Conservation (phyloP, 2,888 invertebrate species). For the Eurytoma californica region DNA sequence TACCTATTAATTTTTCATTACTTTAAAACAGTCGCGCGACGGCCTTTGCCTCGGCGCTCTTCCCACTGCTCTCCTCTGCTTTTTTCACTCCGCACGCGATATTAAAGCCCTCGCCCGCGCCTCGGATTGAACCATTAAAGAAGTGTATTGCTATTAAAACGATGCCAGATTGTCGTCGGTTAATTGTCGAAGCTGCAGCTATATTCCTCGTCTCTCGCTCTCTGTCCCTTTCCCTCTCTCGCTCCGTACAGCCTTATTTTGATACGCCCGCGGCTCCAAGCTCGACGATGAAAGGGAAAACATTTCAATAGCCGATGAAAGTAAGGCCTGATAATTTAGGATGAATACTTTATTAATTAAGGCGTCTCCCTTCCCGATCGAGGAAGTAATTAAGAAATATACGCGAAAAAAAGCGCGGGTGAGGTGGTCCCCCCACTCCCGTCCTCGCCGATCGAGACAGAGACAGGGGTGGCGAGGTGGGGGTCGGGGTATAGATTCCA, state of each 20-base stretch:
- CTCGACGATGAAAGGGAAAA: slow-evolving; percentile 33
- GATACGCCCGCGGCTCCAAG: slow-evolving; percentile 2
- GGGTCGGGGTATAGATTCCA: slow-evolving; percentile 48
- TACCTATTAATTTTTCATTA: slow-evolving; percentile 70
- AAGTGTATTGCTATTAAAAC: slow-evolving; percentile 20
- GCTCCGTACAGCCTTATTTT: not conserved
- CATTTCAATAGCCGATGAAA: slow-evolving; percentile 48
- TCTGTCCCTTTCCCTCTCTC: no score
- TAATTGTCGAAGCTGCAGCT: not conserved
- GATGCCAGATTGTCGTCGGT: slow-evolving; percentile 6
- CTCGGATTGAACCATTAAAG: slow-evolving; percentile 23
- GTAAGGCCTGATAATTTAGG: slow-evolving; percentile 37
- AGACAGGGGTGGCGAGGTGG: slow-evolving; percentile 6
- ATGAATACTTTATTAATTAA: slow-evolving; percentile 55
- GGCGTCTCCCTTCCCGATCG: slow-evolving; percentile 28
- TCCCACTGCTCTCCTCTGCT: not conserved
- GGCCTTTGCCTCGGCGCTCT: slow-evolving; percentile 36
- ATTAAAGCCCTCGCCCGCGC: not conserved
- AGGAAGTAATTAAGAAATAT: slow-evolving; percentile 56
- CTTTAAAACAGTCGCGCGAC: slow-evolving; percentile 60
- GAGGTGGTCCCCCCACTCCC: not conserved
- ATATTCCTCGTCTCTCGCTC: no score
- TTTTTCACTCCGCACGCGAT: not conserved
- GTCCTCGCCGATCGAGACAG: slow-evolving; percentile 29
- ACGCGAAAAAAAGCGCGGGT: slow-evolving; percentile 18